Conservation (phyloP, 2,888 invertebrate species). For the Pterostichus niger region DNA sequence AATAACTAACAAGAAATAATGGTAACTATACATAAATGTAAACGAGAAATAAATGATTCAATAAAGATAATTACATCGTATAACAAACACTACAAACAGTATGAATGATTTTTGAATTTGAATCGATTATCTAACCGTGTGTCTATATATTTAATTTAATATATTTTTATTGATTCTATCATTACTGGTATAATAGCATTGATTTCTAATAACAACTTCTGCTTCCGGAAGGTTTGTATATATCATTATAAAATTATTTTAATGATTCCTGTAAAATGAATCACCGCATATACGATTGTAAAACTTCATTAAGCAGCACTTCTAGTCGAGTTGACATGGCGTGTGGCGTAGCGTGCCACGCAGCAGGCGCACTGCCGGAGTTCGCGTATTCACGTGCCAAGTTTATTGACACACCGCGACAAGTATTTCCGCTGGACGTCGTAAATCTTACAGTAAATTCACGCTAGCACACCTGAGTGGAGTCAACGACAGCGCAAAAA, state of each 20-base stretch:
- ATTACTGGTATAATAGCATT: too few relatives aligned
- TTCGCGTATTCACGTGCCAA: conserved; percentile 46
- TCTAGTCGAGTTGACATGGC: conserved; percentile 8
- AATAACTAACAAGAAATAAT: too few relatives aligned
- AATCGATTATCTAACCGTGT: too few relatives aligned
- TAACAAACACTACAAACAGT: too few relatives aligned
- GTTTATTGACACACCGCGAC: conserved; percentile 59
- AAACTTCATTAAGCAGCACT: neutral
- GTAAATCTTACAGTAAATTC: conserved; percentile 43
- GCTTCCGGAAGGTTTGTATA: too few relatives aligned
- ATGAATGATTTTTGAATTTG: too few relatives aligned
- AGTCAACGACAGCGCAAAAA: neutral
- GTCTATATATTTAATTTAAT: too few relatives aligned
- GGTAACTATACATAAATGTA: too few relatives aligned
- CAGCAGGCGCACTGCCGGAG: neutral
- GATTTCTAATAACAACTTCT: too few relatives aligned
- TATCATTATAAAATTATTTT: neutral
- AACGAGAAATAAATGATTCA: too few relatives aligned
- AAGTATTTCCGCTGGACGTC: conserved; percentile 56
- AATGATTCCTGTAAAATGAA: neutral
- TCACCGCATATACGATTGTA: neutral
- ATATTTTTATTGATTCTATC: too few relatives aligned
- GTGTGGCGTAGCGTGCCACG: conserved; percentile 29
- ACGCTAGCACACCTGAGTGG: conserved; percentile 27
- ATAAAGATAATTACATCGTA: too few relatives aligned